A percentile compares a stretch with the other conserved stretches of the same genome.
These are phyloP conservation scores for Hylaeus volcanicus DNA, from an alignment of 1,140 invertebrate genomes.

Conservation along the genomic window DNA sequence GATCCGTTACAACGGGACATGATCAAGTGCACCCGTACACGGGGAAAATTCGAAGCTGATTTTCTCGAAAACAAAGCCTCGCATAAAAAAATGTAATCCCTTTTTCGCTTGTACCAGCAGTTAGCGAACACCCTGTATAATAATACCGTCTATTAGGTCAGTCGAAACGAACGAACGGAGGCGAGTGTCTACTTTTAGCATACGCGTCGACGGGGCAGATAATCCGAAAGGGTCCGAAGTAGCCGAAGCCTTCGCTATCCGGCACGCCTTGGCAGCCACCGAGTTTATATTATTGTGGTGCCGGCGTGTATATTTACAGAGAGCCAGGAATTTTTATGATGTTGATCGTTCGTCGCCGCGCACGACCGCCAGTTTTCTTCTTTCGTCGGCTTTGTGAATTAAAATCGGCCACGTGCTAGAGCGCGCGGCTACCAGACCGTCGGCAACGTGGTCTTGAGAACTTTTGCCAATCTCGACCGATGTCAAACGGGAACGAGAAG, in stretches of 20 bases:
- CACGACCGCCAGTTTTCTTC: conserved; percentile 10
- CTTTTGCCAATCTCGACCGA: too few species aligned
- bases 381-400: conserved; percentile 9
- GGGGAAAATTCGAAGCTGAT: too few species aligned
- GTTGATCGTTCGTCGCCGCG: conserved; percentile 59
- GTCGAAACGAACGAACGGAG: conserved; percentile 39
- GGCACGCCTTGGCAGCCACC: conserved; percentile 45
- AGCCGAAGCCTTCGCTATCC: conserved; percentile 39
- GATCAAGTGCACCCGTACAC: too few species aligned
- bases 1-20: too few species aligned
- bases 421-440: too few species aligned
- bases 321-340: conserved; percentile 73
- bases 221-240: conserved; percentile 45
- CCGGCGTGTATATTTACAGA: conserved; percentile 72
- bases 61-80: too few species aligned
- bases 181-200: conserved; percentile 55
- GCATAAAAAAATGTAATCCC: too few species aligned
- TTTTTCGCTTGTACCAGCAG: too few species aligned
- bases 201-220: conserved; percentile 24
- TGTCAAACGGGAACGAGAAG: too few species aligned
- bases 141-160: conserved; percentile 53
- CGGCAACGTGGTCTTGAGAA: too few species aligned
- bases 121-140: not conserved
- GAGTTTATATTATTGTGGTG: conserved; percentile 64
- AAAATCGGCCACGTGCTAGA: not conserved